phyloP scores from a whole-genome alignment of 2,797 vertebrate genomes.

The Jordanella pulchra region DNA sequence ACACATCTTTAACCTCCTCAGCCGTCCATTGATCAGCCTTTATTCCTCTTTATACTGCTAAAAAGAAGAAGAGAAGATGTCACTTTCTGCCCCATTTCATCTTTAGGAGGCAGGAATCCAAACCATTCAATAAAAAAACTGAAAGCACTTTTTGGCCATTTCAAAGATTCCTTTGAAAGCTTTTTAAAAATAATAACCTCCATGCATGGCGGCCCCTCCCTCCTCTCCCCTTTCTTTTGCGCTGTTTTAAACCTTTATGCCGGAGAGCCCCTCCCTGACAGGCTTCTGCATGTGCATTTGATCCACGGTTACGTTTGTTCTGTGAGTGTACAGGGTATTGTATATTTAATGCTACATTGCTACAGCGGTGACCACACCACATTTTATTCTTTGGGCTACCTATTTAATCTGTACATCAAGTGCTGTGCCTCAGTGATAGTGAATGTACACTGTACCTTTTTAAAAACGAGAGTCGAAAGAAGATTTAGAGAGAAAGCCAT shows the following conservation, averaged over 20 bases:
- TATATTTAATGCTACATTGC: constrained; percentile 65
- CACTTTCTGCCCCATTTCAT: constrained; percentile 13
- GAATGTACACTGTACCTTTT: constrained; percentile 76
- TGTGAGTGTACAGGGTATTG: constrained; percentile 64
- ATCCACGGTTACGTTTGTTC: constrained; percentile 56
- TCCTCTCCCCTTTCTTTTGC: constrained; percentile 19
- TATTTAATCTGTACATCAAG: constrained; percentile 71
- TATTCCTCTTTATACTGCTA: constrained; percentile 18
- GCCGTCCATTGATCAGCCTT: constrained; percentile 7
- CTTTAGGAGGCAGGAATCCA: constrained; percentile 33
- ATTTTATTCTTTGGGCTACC: constrained; percentile 61
- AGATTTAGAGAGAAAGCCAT: constrained; percentile 48
- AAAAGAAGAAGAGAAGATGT: constrained; percentile 32
- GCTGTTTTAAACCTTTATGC: constrained; percentile 44
- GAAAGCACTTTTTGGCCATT: constrained; percentile 61
- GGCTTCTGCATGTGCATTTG: constrained; percentile 70
- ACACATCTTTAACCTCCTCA: constrained; percentile 34
- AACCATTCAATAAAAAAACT: constrained; percentile 22
- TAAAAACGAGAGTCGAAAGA: constrained; percentile 33
- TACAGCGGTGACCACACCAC: constrained; percentile 55
- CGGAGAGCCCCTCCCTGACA: constrained; percentile 53
- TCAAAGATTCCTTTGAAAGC: constrained; percentile 39
- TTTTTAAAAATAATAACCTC: constrained; percentile 46
- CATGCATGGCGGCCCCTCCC: constrained; percentile 64
- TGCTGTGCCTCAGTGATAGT: constrained; percentile 80